These are phyloP conservation scores for Zaprionus camerounensis DNA, from an alignment of 1,140 invertebrate species.

Conservation along the genomic window DNA sequence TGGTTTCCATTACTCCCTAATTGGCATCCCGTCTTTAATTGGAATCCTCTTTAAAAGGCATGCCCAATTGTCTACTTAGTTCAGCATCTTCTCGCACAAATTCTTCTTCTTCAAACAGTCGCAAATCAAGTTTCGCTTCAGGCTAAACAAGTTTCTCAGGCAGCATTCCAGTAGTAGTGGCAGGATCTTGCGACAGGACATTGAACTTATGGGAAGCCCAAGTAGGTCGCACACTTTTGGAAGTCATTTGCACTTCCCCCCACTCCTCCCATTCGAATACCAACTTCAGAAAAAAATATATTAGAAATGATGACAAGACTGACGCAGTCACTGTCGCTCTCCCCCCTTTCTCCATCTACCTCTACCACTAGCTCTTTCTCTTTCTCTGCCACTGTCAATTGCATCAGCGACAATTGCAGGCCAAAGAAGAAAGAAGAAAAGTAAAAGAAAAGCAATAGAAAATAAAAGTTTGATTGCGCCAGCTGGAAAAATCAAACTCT, in stretches of 20 bases:
- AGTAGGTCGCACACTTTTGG: slow-evolving; percentile 35
- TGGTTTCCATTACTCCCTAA: no score
- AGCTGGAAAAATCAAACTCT: slow-evolving; percentile 27
- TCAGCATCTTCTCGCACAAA: neutral
- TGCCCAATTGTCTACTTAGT: neutral
- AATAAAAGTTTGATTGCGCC: slow-evolving; percentile 34
- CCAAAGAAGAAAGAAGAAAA: slow-evolving; percentile 15
- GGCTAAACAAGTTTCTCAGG: neutral
- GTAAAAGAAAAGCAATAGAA: slow-evolving; percentile 32
- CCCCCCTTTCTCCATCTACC: neutral
- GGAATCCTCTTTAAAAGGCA: neutral
- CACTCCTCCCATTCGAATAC: neutral
- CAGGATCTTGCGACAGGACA: slow-evolving; percentile 29
- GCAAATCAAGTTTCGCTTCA: slow-evolving; percentile 1
- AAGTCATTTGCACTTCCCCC: neutral
- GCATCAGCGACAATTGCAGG: slow-evolving; percentile 21
- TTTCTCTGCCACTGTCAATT: slow-evolving; percentile 8
- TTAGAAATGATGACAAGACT: neutral
- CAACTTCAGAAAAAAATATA: neutral
- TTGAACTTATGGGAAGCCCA: slow-evolving; percentile 38
- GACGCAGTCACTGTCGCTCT: neutral
- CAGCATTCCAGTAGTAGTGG: slow-evolving; percentile 14
- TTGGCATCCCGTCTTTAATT: no score
- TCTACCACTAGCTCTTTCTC: no score
- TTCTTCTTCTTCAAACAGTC: neutral